A percentile compares a stretch with the other conserved stretches of the same genome.
Evolutionary conservation across 2,888 invertebrate genomes (phyloP).

Genomic region (Noctua janthina): DNA sequence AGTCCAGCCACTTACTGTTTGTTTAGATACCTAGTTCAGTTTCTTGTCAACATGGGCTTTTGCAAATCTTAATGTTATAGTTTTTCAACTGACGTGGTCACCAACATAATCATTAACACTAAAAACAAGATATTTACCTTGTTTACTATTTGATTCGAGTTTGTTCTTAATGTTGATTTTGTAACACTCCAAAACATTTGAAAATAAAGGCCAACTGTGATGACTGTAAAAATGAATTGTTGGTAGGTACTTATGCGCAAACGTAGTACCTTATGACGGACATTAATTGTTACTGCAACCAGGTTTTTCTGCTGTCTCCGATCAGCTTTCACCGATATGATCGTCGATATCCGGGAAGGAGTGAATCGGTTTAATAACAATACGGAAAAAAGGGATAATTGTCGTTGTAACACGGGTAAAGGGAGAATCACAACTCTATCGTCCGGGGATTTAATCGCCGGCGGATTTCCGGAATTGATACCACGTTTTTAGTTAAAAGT

Average conservation of each 20-base stretch:
- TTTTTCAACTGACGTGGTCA: too few relatives aligned
- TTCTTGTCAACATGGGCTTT: background rate
- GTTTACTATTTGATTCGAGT: too few relatives aligned
- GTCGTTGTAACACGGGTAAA: slow-evolving; percentile 75
- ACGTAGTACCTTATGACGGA: slow-evolving; percentile 13
- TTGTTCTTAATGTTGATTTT: background rate
- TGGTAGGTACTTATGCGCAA: background rate
- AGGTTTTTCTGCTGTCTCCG: slow-evolving; percentile 75
- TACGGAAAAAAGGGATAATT: slow-evolving; percentile 85
- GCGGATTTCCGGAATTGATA: slow-evolving; percentile 58
- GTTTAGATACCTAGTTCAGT: background rate
- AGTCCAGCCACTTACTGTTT: too few relatives aligned
- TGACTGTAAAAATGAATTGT: background rate
- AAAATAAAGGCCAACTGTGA: background rate
- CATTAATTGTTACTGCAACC: slow-evolving; percentile 46
- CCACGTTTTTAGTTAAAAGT: slow-evolving; percentile 43
- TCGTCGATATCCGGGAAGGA: slow-evolving; percentile 89
- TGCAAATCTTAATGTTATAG: background rate
- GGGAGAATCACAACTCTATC: slow-evolving; percentile 62
- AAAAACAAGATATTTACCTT: too few relatives aligned
- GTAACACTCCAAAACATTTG: background rate
- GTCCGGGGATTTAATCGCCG: slow-evolving; percentile 54
- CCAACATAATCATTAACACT: too few relatives aligned
- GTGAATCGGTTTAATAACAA: slow-evolving; percentile 83
- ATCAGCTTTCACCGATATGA: slow-evolving; percentile 83